Evolutionary conservation across 2,113 vertebrate genomes (phyloP), one percentile per base, ranked within the genome.

Genomic region (Calidris pygmaea): DNA sequence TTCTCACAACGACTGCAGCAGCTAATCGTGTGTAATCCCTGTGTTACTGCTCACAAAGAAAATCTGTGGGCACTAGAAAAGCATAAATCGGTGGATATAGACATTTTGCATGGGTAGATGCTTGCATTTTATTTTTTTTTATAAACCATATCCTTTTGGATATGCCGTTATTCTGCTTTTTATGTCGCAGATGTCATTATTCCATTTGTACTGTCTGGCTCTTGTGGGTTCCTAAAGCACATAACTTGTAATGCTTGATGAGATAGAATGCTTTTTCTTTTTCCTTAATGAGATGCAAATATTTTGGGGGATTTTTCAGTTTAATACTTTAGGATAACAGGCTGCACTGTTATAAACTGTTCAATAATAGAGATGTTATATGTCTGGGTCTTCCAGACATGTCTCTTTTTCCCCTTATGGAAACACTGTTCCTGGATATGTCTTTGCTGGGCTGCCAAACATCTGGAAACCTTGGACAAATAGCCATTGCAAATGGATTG

Each of bases 1-100:
- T 50, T 78, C 56, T 92, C 55, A 68, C 52, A 90, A 80, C 89
- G 66, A 74, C 76, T 85, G 71, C 43, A 87, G 74, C 58, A 92
- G 55, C 71, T 95, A 96, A 94, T 96, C 87, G 62, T 67, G 21
- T 89, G 75, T 96, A 94, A 96, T 95, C 81, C 75, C 60, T 91
- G 48, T 91, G 87, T 91, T 81, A 56, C 48, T 56, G 47, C 52
- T 88, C 55, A 79, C 85, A 93, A 77, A 91, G 81, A 73, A 86
- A 95, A 81, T 67, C 58, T 50, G 12, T 45, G 58, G 45, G 79
- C 45, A 63, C 11, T 79, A 70, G 75, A 56, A 83, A 79, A 67
- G n/a, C 62, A 74, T 50, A 59, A 63, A 50, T 70, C 0, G 0
- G 15, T 74, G 72, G 29, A 70, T 87, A 50, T 80, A 68, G 55